Evolutionary conservation across 2,797 vertebrate genomes (phyloP), one percentile per base, ranked within the genome.

Genomic region (Chrosomus eos): DNA sequence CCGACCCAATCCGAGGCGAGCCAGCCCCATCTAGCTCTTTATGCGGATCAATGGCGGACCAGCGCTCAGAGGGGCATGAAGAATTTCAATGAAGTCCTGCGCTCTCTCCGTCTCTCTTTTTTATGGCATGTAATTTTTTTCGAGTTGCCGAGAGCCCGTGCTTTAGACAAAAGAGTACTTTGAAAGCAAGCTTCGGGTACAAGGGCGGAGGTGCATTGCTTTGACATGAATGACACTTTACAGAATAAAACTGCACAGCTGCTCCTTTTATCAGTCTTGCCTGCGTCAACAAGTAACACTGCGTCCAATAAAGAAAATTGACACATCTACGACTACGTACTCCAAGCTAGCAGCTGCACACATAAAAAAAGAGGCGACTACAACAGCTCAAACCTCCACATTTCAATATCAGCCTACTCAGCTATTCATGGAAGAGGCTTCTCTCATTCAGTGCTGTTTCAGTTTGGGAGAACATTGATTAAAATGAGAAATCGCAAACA

Each of bases 401-500:
- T 94, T 94, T 94, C 91, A 91, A 94, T 92, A 93, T 92, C 92
- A 91, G 90, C 91, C 92, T 92, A 89, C 92, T 93, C 78, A 72
- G 88, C 91, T 92, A 90, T 94, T 93, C 92, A 90, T 87, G 86
- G 92, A 89, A 88, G 89, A 85, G 87, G 92, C 91, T 90, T 90
- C 76, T 91, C 82, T 84, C 76, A 80, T 91, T 91, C 87, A 88
- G 88, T 88, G 89, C 76, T 88, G 90, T 91, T 93, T 92, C 91
- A 90, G 90, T 92, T 93, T 91, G 92, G 84, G 36, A 90, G 88
- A 92, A 92, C 90, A 80, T 92, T 93, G 94, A 95, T 95, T 95
- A 94, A 94, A 95, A 92, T 72, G 91, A 93, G 91, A 92, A 93
- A 90, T 93, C 89, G 90, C 92, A 92, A 90, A 89, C 93, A 89